Evolutionary conservation across 2,888 invertebrate genomes (phyloP), one percentile per base, ranked within the genome.

Genomic region (Unio delphinus): DNA sequence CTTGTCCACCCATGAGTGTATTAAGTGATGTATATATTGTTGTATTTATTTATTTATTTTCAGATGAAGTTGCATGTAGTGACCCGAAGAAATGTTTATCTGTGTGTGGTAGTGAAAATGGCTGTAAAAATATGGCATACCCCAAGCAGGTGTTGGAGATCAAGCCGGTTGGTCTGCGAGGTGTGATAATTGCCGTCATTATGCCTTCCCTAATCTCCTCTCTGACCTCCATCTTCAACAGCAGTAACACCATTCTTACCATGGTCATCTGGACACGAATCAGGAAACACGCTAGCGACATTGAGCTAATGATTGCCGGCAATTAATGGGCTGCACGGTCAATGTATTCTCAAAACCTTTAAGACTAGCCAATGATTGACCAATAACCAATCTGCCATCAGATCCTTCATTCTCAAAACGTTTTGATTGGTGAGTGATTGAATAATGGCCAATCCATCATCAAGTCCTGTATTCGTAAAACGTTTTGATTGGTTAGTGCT

Each of bases 111-210:
- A 90, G 88, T 68, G 74, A 81, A 28, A 79, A 83, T 15, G 91
- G 91, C 7, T 92, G 92, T 79, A 89, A 90, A 4, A 91, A 92
- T 78, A 89, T 91, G 61, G 92, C 92, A 26, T 92, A 91, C 80
- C 91, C 91, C 0, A 86, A 87, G 64, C 83, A 92, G 61, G 91
- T 92, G 34, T 75, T 91, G 30, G 82, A 89, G 54, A 81, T 91
- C 45, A 89, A 92, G 89, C 91, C 91, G 0, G 78, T 81, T 4
- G 91, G 91, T 20, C 82, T 87, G 20, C 74, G 89, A 26, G 92
- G 92, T 4, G 78, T 92, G 61, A 92, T 92, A 91, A 75, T 92
- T 79, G 90, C 91, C 4, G 91, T 91, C 17, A 92, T 92, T 91
- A 86, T 92, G 86, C 91, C 91, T 0, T 91, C 91, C 28, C 85